Evolutionary conservation across 2,113 vertebrate genomes (phyloP).

Genomic region (Fregetta grallaria): DNA sequence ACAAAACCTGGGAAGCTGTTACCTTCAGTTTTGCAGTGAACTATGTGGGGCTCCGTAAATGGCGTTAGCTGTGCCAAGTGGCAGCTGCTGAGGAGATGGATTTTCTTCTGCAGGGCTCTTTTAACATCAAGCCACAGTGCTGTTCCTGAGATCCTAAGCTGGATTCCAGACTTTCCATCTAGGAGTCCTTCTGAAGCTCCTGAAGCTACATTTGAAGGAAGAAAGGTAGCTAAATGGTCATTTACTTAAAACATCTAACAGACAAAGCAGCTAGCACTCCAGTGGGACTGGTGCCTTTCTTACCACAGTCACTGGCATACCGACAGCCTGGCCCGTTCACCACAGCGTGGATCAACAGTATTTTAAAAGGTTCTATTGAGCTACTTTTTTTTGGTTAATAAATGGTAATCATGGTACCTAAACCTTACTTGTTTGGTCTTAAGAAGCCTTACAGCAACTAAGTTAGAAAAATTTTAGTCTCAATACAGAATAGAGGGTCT

Average conservation of each 20-base stretch:
- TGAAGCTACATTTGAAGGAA: not conserved
- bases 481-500: not conserved
- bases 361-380: not conserved
- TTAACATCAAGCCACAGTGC: not conserved
- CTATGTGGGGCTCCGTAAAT: rapidly evolving
- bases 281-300: not conserved
- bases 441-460: not conserved
- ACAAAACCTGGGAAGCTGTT: not conserved
- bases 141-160: not conserved
- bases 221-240: not conserved
- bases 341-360: not conserved
- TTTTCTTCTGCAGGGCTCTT: not conserved
- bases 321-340: not conserved
- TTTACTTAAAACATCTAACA: not conserved
- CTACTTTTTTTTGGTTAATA: not conserved
- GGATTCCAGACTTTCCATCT: not conserved
- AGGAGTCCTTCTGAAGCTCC: not conserved
- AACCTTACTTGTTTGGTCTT: not conserved
- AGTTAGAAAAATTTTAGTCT: not conserved
- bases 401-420: not conserved
- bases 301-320: not conserved
- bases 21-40: not conserved
- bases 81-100: not conserved
- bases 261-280: not conserved
- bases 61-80: not conserved